Evolutionary conservation across 2,888 invertebrate genomes (phyloP), one percentile per base, ranked within the genome.

Genomic region (Heliconius hortense): DNA sequence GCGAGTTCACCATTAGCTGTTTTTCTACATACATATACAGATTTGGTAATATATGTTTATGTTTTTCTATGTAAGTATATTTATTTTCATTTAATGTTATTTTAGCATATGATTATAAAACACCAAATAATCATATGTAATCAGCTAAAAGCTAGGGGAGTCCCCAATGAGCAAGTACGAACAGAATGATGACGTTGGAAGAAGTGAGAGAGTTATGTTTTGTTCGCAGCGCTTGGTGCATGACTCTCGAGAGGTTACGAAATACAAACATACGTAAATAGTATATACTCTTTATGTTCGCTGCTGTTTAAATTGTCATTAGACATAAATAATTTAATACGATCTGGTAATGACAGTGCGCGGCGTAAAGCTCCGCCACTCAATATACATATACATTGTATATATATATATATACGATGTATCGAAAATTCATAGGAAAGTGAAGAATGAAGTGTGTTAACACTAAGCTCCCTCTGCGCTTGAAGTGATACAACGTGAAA

Each of bases 161-260:
- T 39, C 66, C 39, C 66, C 39, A 66, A 39, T 8, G 66, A 43
- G 39, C 39, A 24, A 39, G 24, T 66, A 24, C 18, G 66, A 66
- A 39, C 66, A 24, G 66, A 39, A 66, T n/a, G 39, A 24, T 66
- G 39, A 66, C 66, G 39, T 66, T 2, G 66, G 43, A 43, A 66
- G 66, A 39, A 43, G 66, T 66, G 39, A 43, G 26, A 66, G 39
- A 66, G 39, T 66, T 66, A 66, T 66, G 64, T 39, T 66, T 66
- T 64, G 39, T 64, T 64, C 15, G 64, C 11, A 13, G 24, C 39
- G 64, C 39, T 64, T 64, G 64, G 64, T 64, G 64, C 13, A 39
- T 39, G 64, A 64, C 64, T 64, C 64, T 63, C 35, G 63, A 35
- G 35, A 35, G 35, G n/a, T 66, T 66, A 24, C 66, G 2, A 66